phyloP scores from a whole-genome alignment of 2,113 vertebrate species.

The Myiagra hebetior region DNA sequence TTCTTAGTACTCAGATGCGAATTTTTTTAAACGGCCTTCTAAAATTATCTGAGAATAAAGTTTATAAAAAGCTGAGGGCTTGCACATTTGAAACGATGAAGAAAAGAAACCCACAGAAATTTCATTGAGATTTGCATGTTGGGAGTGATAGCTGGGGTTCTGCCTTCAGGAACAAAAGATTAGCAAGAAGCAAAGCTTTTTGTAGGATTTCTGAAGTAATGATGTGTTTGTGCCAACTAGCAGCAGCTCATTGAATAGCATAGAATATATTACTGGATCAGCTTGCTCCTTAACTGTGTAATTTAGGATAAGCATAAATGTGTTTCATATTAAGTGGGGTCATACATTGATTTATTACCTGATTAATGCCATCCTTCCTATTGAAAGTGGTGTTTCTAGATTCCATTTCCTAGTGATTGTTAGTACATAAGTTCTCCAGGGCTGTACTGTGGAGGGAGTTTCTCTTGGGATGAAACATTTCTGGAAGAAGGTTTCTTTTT shows the following conservation, averaged over 20 bases:
- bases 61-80: neutral
- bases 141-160: neutral
- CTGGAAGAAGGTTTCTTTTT: neutral
- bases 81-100: neutral
- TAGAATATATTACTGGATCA: constrained; percentile 44
- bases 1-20: neutral
- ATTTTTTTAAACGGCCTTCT: neutral
- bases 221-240: constrained; percentile 7
- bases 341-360: constrained; percentile 42
- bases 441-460: neutral
- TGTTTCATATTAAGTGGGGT: constrained; percentile 38
- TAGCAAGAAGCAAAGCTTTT: neutral
- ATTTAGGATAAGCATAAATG: constrained; percentile 45
- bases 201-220: constrained; percentile 24
- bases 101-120: neutral
- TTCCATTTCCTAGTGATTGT: constrained; percentile 19
- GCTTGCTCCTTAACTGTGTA: neutral
- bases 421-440: neutral
- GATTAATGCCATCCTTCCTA: constrained; percentile 38
- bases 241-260: constrained; percentile 37
- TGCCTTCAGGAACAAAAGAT: neutral
- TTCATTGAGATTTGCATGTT: neutral
- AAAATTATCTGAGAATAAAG: constrained; percentile 44
- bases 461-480: neutral
- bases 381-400: constrained; percentile 4